Percentiles rank a stretch among this genome's conserved stretches.
These are phyloP conservation scores for Coturnix japonica DNA, from an alignment of 2,113 vertebrate genomes.

Conservation along the genomic window DNA sequence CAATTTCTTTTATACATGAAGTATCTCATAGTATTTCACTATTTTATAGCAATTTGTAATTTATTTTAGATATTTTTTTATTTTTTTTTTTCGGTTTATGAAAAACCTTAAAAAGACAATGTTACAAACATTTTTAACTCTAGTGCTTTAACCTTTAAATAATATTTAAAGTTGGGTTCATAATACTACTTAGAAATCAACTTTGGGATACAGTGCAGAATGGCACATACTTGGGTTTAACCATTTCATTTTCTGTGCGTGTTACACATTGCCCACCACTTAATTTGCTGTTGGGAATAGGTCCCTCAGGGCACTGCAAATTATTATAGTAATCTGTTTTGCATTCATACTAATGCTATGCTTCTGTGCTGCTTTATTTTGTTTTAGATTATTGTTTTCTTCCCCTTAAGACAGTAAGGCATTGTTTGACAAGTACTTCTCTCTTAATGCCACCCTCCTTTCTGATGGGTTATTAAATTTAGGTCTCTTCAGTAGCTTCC, in stretches of 20 bases:
- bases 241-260: not conserved
- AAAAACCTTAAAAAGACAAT: not conserved
- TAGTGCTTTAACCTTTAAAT: not conserved
- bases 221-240: not conserved
- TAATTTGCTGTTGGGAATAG: not conserved
- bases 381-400: not conserved
- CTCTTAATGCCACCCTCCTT: not conserved
- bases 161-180: not conserved
- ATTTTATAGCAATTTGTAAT: not conserved
- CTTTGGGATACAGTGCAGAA: not conserved
- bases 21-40: not conserved
- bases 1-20: not conserved
- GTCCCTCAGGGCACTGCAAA: not conserved
- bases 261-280: not conserved
- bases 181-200: not conserved
- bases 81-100: not conserved
- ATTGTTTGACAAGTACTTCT: slow-evolving; percentile 1
- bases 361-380: slow-evolving; percentile 40
- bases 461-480: not conserved
- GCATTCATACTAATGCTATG: not conserved
- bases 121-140: not conserved
- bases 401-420: not conserved
- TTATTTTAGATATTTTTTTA: not conserved
- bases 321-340: slow-evolving; percentile 29
- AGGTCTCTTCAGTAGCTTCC: not conserved